Base-by-base conservation (phyloP, 1,140 invertebrate species). In the Drosophila orosa region DNA sequence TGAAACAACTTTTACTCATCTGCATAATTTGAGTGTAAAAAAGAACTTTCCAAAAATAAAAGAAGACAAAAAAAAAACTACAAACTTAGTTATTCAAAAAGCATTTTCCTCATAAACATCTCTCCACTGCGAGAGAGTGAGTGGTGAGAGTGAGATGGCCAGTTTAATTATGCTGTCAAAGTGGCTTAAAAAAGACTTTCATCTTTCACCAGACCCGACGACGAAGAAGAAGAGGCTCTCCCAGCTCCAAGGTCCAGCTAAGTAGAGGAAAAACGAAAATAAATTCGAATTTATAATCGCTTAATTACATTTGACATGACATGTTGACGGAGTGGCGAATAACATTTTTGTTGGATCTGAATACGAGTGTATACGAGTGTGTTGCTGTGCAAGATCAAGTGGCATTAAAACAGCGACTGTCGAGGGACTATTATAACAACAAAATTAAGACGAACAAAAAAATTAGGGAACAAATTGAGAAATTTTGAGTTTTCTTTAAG, bases 251-350 rank as follows among this genome's bases (percentile, higher is more conserved):
- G 54, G 72, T 77, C 56, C 74, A 61, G 52, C 39, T 62, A 75
- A 75, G 73, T 56, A 48, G 52, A 65, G 39, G 44, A 66, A 66
- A 76, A 76, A 77, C 61, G 63, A 77, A 74, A 57, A 78, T 62
- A 79, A 73, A 73, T 78, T 68, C 67, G 80, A 89, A 89, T 84
- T 79, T 79, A 84, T 89, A 87, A 87, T 89, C 84, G 77, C 85
- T 89, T 89, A 83, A 89, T 84, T 89, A 89, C 85, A 83, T 75
- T 80, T 80, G 80, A 89, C 84, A 89, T 83, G 84, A 89, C 84
- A 89, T 83, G 58, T 75, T 84, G 74, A 84, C 80, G 77, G 48
- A 80, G 84, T 80, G 84, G 76, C 80, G 57, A 83, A 82, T 82
- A 84, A 80, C 78, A 68, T 78, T 19, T 52, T 24, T 45, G 19